Evolutionary conservation across 2,113 vertebrate genomes (phyloP).

Genomic region (Tangachromis dhanisi): DNA sequence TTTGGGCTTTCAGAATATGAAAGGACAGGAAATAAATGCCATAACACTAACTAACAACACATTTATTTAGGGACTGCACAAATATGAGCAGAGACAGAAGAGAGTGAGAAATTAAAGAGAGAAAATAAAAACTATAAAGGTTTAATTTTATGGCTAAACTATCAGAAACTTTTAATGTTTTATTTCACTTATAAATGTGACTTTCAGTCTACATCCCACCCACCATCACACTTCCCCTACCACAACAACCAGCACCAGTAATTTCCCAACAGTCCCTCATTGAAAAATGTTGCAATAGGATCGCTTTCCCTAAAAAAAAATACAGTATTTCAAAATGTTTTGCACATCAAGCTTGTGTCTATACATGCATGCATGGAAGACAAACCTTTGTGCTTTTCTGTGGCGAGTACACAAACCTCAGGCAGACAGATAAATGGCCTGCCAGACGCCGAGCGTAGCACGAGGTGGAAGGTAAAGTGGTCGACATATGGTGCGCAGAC

Average conservation of each 20-base stretch:
- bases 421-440: background rate
- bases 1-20: background rate
- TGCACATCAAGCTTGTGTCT: background rate
- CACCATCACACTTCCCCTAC: background rate
- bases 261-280: background rate
- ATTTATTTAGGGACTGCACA: background rate
- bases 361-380: background rate
- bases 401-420: background rate
- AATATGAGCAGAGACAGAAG: background rate
- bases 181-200: background rate
- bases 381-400: background rate
- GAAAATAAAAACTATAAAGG: background rate
- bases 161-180: background rate
- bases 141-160: background rate
- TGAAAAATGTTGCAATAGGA: background rate
- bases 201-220: background rate
- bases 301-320: background rate
- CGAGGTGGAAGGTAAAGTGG: background rate
- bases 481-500: constrained; percentile 38
- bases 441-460: background rate
- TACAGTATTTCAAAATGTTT: background rate
- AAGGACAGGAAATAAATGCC: background rate
- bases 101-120: background rate
- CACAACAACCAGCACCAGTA: background rate
- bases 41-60: background rate